These are phyloP conservation scores for Ursus arctos DNA, from an alignment of 2,113 vertebrate genomes.

Conservation along the genomic window DNA sequence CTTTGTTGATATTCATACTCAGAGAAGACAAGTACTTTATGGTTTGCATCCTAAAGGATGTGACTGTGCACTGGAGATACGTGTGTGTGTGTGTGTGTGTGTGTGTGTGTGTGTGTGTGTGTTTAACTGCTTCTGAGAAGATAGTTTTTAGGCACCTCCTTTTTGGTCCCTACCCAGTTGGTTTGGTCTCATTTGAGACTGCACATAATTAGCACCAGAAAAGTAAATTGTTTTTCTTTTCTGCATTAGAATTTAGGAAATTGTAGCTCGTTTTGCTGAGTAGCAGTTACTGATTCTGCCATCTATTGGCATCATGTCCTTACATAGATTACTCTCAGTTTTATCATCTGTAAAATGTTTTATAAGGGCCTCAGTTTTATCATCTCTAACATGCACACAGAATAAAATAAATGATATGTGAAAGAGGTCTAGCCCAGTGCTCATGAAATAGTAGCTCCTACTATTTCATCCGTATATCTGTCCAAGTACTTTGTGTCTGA, in stretches of 20 bases:
- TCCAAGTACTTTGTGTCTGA: not conserved
- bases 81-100: too few relatives aligned
- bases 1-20: not conserved
- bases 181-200: constrained; percentile 23
- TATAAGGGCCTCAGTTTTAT: not conserved
- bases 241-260: constrained; percentile 3
- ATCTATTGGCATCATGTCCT: not conserved
- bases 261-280: not conserved
- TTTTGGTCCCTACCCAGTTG: not conserved
- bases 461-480: not conserved
- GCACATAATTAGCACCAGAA: not conserved
- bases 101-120: not conserved
- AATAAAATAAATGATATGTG: not conserved
- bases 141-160: not conserved
- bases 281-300: not conserved
- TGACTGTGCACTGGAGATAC: not conserved
- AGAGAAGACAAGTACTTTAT: not conserved
- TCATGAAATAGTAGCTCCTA: not conserved
- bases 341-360: not conserved
- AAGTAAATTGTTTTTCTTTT: constrained; percentile 1
- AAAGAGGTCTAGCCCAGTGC: not conserved
- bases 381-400: not conserved
- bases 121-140: not conserved
- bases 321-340: not conserved
- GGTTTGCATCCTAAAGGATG: not conserved